Base-by-base conservation (phyloP, 1,140 invertebrate species). In the Parapsyche elsis region DNA sequence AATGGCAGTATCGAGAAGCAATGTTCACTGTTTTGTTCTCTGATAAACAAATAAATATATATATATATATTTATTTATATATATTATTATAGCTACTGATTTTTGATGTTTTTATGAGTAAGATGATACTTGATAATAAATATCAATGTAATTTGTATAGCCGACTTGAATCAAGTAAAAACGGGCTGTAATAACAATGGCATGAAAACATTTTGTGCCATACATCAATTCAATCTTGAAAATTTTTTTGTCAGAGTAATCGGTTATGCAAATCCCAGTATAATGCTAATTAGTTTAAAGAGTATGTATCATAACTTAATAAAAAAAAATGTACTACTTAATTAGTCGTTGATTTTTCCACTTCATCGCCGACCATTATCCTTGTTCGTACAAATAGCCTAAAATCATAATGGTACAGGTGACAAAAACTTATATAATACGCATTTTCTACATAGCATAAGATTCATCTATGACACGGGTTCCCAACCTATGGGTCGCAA, bases 251-350 rank as follows among this genome's bases (percentile, higher is more conserved):
- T 76, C 75, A 77, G n/a, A 76, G 74, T 80, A 76, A 76, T 76
- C 79, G 79, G 79, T 76, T 76, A 80, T 76, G 74, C 79, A 59
- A 77, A 80, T 59, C 70, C 75, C 75, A 67, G 26, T 67, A 45
- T 76, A 76, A 76, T 76, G 75, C 71, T 67, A 80, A 80, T 71
- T 80, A 80, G 79, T 80, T 80, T 70, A 76, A 80, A 76, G 45
- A 78, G 67, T 76, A 73, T 80, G 78, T 80, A 80, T 74, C 78
- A 80, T 80, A 80, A 76, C 79, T 80, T 80, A 80, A 80, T 76
- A 76, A 80, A 80, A 38, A 38, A 61, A 67, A 80, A 75, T 80
- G 79, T 80, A 80, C 79, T 80, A 76, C 79, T 80, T 80, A 61
- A 24, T 64, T 44, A 30, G 45, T 70, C 5, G 10, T 71, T 71